Base-by-base conservation (phyloP, 2,888 invertebrate species). In the Rutpela maculata region DNA sequence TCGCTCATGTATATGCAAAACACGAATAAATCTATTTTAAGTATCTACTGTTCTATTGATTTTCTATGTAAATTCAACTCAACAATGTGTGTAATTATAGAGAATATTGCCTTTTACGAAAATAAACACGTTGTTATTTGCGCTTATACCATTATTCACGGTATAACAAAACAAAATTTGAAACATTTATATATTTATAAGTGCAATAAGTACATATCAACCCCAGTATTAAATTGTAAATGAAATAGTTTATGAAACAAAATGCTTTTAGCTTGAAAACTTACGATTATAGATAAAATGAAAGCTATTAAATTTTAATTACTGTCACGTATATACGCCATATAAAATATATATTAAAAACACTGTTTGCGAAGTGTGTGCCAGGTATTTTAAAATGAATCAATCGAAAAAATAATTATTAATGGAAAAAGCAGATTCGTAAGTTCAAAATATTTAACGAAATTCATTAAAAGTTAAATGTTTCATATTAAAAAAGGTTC, bases 21-120 rank as follows among this genome's bases (percentile, higher is more conserved):
- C 9, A 43, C 15, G 11, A 43, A 15, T 43, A 43, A 43, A 43
- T 43, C 43, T 43, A 43, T 65, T 65, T 65, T 65, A 38, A 9
- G 38, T 38, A 38, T 38, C 38, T 65, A 18, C 18, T 38, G 18
- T 43, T 43, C 38, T 11, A 17, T 65, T 38, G 38, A 38, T 18
- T 35, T 38, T 17, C 35, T 18, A 17, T 65, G 35, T 65, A 38
- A 38, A 65, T 65, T 65, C 38, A 65, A 38, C 63, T 38, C 63
- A 38, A 38, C 63, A 65, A 38, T 38, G 63, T 26, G 18, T 38
- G 38, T 65, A 65, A 65, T 65, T 65, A 65, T 62, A n/a, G 31
- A 38, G 38, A 65, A 35, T 38, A 65, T 38, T 15, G 18, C 18
- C 35, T 35, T 38, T 38, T 18, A 65, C 10, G 63, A n/a, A 38